Conservation (phyloP, 2,797 vertebrate species). For the Spea hammondii region DNA sequence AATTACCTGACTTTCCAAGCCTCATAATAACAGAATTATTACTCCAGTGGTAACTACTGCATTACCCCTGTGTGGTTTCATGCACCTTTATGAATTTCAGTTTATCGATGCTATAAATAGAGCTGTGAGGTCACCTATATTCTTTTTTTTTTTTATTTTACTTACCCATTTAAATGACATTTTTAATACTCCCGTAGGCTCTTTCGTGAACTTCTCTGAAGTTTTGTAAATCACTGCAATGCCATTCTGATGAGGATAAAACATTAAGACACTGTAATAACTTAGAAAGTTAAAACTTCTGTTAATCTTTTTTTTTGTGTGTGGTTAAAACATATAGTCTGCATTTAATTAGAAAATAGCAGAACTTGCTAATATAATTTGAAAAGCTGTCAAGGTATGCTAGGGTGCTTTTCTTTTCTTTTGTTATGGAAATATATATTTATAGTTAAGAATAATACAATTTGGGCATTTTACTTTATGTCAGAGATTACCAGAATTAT, state of each 20-base stretch:
- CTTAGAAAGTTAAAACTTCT: background rate
- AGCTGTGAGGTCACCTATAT: background rate
- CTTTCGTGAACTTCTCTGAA: background rate
- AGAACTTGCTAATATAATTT: too few relatives aligned
- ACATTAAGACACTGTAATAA: background rate
- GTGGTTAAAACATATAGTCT: too few relatives aligned
- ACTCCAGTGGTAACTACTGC: background rate
- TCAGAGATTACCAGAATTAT: too few relatives aligned
- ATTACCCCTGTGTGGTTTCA: background rate
- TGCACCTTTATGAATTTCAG: background rate
- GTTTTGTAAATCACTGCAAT: background rate
- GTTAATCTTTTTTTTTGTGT: background rate
- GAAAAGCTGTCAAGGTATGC: too few relatives aligned
- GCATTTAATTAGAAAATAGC: too few relatives aligned
- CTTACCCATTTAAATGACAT: background rate
- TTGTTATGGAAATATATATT: too few relatives aligned
- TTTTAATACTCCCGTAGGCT: background rate
- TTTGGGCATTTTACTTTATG: too few relatives aligned
- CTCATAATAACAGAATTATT: conserved; percentile 1
- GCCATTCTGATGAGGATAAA: background rate
- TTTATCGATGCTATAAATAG: background rate
- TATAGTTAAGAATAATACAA: too few relatives aligned
- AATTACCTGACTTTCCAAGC: background rate
- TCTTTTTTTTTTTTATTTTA: background rate
- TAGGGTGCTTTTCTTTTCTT: too few relatives aligned